These are phyloP conservation scores for Phyto melanocephala DNA, from an alignment of 2,888 invertebrate genomes.

Conservation along the genomic window DNA sequence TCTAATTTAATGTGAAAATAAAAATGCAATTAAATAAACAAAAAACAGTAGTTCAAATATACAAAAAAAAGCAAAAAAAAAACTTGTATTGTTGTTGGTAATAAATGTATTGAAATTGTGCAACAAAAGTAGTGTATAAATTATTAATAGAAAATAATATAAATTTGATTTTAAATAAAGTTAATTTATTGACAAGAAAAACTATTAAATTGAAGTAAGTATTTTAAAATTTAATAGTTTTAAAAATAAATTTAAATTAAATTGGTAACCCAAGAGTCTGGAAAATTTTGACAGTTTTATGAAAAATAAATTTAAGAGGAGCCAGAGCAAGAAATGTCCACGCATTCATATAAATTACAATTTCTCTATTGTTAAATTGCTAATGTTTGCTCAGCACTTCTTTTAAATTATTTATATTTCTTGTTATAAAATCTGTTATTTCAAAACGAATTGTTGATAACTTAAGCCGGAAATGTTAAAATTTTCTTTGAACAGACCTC, in stretches of 20 bases:
- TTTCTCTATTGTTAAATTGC: too few relatives aligned
- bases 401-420: neutral
- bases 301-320: too few relatives aligned
- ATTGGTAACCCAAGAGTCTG: neutral
- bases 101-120: neutral
- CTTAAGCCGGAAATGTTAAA: slow-evolving; percentile 6
- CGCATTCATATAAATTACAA: too few relatives aligned
- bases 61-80: neutral
- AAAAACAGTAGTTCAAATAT: slow-evolving; percentile 2
- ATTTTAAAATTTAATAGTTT: neutral
- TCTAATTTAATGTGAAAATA: slow-evolving; percentile 62
- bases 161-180: slow-evolving; percentile 50
- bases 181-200: slow-evolving; percentile 47
- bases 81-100: neutral
- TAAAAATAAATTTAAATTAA: neutral
- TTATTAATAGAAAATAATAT: slow-evolving; percentile 30
- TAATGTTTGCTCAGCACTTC: too few relatives aligned
- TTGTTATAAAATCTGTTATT: neutral
- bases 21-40: slow-evolving; percentile 58
- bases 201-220: slow-evolving; percentile 26
- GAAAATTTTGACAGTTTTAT: too few relatives aligned
- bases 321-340: too few relatives aligned
- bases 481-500: neutral
- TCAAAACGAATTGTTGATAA: neutral
- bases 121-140: neutral